A percentile compares a stretch with the other conserved stretches of the same genome.
phyloP scores from a whole-genome alignment of 2,888 invertebrate genomes.

The Cybosia mesomella region DNA sequence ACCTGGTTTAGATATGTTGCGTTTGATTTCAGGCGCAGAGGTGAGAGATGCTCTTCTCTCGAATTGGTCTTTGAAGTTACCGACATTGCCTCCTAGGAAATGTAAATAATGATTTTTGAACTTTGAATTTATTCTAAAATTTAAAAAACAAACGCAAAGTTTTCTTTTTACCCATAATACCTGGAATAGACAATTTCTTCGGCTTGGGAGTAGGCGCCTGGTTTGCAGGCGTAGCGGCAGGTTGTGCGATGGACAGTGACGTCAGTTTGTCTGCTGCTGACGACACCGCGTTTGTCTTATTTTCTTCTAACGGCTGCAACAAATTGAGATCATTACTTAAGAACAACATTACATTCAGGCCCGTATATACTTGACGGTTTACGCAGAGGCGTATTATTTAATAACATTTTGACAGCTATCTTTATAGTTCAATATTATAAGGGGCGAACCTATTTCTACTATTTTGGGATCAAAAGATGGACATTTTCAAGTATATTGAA shows the following conservation, averaged over 20 bases:
- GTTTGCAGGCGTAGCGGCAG: constrained; percentile 52
- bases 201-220: constrained; percentile 83
- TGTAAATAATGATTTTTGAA: background rate
- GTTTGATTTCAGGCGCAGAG: constrained; percentile 77
- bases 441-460: too few relatives aligned
- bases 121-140: background rate
- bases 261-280: constrained; percentile 78
- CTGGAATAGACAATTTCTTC: constrained; percentile 93
- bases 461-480: too few relatives aligned
- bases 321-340: background rate
- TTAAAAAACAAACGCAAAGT: background rate
- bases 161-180: constrained; percentile 48
- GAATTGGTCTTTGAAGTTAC: constrained; percentile 95
- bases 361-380: background rate
- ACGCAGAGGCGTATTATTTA: background rate
- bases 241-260: constrained; percentile 69
- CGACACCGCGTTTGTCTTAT: constrained; percentile 66
- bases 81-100: constrained; percentile 91
- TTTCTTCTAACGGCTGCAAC: constrained; percentile 61
- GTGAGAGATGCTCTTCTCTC: constrained; percentile 92
- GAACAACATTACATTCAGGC: too few relatives aligned
- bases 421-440: too few relatives aligned
- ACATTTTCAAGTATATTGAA: too few relatives aligned
- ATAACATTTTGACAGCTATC: too few relatives aligned
- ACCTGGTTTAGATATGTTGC: constrained; percentile 79